These are phyloP conservation scores for Thaumatotibia leucotreta DNA, from an alignment of 1,140 invertebrate species.

Conservation along the genomic window DNA sequence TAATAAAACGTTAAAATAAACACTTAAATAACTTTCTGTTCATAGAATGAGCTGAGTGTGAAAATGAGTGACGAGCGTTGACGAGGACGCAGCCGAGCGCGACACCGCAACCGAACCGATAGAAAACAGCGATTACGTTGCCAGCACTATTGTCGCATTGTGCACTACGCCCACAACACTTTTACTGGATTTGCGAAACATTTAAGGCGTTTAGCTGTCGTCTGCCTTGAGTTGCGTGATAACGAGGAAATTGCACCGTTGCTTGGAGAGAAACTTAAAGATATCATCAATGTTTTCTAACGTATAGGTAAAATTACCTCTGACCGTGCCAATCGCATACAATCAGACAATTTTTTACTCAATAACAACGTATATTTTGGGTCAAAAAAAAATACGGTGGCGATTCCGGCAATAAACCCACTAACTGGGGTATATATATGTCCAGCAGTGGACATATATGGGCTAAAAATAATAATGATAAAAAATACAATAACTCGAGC, in stretches of 20 bases:
- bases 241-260: slow-evolving; percentile 46
- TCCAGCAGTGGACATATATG: no score
- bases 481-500: no score
- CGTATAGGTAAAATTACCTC: not conserved
- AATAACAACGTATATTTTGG: no score
- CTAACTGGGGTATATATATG: no score
- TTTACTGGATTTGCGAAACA: slow-evolving; percentile 70
- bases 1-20: not conserved
- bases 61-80: slow-evolving; percentile 27
- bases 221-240: slow-evolving; percentile 50
- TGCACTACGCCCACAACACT: slow-evolving; percentile 59
- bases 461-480: no score
- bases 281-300: slow-evolving; percentile 22
- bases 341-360: no score
- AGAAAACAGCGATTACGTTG: slow-evolving; percentile 70
- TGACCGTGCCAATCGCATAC: not conserved
- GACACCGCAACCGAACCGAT: slow-evolving; percentile 65
- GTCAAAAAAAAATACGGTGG: no score
- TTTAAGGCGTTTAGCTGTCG: slow-evolving; percentile 51
- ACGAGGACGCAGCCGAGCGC: slow-evolving; percentile 51
- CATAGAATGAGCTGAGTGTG: slow-evolving; percentile 12
- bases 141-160: slow-evolving; percentile 63
- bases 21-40: not conserved
- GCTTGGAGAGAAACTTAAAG: slow-evolving; percentile 22
- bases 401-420: no score